A percentile compares a stretch with the other conserved stretches of the same genome.
Evolutionary conservation across 2,113 vertebrate genomes (phyloP).

Genomic region (Chloroceryle aenea): DNA sequence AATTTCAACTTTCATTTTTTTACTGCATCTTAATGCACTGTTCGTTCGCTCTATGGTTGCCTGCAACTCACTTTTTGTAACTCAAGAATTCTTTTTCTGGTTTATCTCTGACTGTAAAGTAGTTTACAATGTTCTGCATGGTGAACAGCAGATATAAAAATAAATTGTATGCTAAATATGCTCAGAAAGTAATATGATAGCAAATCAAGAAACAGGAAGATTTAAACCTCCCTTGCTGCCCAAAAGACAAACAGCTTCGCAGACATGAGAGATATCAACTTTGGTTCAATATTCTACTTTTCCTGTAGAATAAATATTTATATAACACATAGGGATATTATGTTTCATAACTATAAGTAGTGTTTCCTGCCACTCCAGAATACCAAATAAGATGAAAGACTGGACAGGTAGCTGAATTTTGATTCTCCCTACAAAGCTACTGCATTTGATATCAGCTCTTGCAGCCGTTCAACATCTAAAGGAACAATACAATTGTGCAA

Average conservation of each 20-base stretch:
- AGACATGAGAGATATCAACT: neutral
- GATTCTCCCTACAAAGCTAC: neutral
- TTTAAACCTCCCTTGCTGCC: conserved; percentile 1
- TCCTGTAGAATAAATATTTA: neutral
- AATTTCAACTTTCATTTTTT: conserved; percentile 34
- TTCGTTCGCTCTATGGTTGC: conserved; percentile 11
- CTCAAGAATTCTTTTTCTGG: conserved; percentile 19
- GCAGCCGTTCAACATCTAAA: neutral
- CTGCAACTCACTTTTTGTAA: conserved; percentile 3
- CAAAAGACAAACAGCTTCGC: conserved; percentile 6
- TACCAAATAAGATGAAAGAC: neutral
- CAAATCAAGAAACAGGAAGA: conserved; percentile 26
- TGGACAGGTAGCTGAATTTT: neutral
- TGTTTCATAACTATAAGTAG: neutral
- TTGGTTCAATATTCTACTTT: neutral
- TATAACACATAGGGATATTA: neutral
- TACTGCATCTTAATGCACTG: conserved; percentile 22
- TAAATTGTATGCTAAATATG: conserved; percentile 37
- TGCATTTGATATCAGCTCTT: neutral
- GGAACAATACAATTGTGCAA: neutral
- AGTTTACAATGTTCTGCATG: conserved; percentile 17
- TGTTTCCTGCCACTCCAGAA: neutral
- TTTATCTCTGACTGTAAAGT: conserved; percentile 29
- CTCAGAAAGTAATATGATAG: conserved; percentile 8
- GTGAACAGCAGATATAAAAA: conserved; percentile 30